These are phyloP conservation scores for Drosophila meridiana DNA, from an alignment of 2,888 invertebrate species.

Conservation along the genomic window DNA sequence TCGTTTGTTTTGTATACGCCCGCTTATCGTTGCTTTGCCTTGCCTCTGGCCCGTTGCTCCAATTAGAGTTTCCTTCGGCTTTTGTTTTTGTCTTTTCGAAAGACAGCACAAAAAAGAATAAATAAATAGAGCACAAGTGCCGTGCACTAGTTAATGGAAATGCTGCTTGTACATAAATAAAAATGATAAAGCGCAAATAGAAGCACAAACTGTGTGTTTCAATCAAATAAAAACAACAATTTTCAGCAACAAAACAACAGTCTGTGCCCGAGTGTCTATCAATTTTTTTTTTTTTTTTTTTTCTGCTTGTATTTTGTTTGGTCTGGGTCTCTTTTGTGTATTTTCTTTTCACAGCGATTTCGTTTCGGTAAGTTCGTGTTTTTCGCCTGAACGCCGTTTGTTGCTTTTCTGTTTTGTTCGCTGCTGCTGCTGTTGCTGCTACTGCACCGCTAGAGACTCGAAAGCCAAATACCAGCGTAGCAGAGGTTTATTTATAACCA, in stretches of 20 bases:
- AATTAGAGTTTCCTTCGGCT: constrained; percentile 32
- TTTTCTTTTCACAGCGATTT: constrained; percentile 58
- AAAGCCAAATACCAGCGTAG: constrained; percentile 81
- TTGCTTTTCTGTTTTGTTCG: constrained; percentile 35
- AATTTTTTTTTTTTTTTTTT: constrained; percentile 21
- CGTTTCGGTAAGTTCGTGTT: constrained; percentile 58
- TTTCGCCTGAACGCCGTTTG: constrained; percentile 58
- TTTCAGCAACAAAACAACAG: constrained; percentile 14
- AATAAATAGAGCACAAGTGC: constrained; percentile 29
- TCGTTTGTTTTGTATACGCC: constrained; percentile 24
- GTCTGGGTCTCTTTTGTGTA: constrained; percentile 29
- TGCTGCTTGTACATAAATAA: constrained; percentile 27
- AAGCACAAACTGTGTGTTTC: constrained; percentile 28
- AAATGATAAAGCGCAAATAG: constrained; percentile 21
- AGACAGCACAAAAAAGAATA: constrained; percentile 14
- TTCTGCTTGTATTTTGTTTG: constrained; percentile 10
- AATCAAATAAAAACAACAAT: constrained; percentile 27
- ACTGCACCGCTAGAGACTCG: constrained; percentile 77
- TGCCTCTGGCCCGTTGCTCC: constrained; percentile 24
- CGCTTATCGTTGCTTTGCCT: constrained; percentile 31
- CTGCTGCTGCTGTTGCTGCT: constrained; percentile 39
- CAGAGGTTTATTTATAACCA: constrained; percentile 81
- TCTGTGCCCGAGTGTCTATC: constrained; percentile 29
- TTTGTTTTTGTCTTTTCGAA: constrained; percentile 4
- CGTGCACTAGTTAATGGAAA: constrained; percentile 32